phyloP scores from a whole-genome alignment of 2,113 vertebrate species.

The Lagopus muta region DNA sequence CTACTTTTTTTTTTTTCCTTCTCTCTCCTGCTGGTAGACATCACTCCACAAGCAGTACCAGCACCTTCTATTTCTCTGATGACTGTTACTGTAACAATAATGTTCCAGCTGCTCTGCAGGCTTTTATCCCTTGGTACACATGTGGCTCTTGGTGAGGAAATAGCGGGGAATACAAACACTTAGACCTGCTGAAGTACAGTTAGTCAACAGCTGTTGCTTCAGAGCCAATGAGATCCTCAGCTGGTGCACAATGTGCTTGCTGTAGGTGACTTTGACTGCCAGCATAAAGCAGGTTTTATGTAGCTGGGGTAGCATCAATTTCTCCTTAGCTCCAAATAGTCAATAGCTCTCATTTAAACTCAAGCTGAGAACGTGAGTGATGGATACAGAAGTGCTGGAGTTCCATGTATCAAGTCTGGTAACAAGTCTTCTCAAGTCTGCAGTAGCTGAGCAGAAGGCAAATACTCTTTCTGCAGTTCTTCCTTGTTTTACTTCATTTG shows the following conservation, averaged over 20 bases:
- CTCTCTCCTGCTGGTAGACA: background rate
- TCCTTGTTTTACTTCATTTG: background rate
- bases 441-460: background rate
- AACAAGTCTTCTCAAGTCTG: background rate
- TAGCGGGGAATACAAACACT: background rate
- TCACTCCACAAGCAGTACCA: background rate
- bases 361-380: background rate
- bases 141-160: background rate
- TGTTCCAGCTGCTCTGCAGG: slow-evolving; percentile 3
- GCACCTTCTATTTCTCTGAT: background rate
- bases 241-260: background rate
- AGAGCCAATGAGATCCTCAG: background rate
- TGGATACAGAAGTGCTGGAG: background rate
- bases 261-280: background rate
- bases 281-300: background rate
- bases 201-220: background rate
- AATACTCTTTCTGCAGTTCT: background rate
- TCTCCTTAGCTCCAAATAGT: background rate
- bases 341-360: background rate
- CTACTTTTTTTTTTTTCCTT: background rate
- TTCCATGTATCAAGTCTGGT: background rate
- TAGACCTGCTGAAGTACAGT: background rate
- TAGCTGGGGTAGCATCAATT: background rate
- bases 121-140: background rate
- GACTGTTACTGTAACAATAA: background rate